These are phyloP conservation scores for Caenorhabditis tropicalis DNA, from an alignment of 1,140 invertebrate genomes.

Conservation along the genomic window DNA sequence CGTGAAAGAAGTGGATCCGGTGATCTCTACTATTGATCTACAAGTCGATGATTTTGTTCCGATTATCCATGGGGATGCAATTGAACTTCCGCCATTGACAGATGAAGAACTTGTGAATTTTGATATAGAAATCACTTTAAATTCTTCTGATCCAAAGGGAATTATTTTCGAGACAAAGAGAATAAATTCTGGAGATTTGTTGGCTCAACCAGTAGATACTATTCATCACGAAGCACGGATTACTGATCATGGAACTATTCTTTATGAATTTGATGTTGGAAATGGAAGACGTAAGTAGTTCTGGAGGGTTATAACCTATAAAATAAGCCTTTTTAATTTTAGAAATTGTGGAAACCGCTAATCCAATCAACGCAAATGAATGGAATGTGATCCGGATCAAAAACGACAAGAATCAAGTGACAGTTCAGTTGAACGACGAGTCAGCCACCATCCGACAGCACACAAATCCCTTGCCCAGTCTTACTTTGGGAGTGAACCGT, in stretches of 20 bases:
- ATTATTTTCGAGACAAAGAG: neutral
- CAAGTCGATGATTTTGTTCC: conserved; percentile 64
- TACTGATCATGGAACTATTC: conserved; percentile 58
- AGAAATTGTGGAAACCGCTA: conserved; percentile 45
- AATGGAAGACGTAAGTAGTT: conserved; percentile 55
- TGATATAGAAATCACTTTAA: conserved; percentile 62
- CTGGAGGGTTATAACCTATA: too few relatives aligned
- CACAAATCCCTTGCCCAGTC: neutral
- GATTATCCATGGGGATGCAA: conserved; percentile 59
- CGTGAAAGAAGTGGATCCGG: conserved; percentile 22
- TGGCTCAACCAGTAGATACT: conserved; percentile 4
- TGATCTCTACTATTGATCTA: conserved; percentile 10
- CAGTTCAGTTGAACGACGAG: conserved; percentile 28
- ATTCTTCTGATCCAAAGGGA: conserved; percentile 58
- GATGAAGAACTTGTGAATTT: conserved; percentile 62
- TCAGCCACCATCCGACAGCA: neutral
- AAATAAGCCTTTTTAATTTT: neutral
- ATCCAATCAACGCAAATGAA: conserved; percentile 47
- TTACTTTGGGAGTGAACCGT: neutral
- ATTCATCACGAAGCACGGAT: conserved; percentile 47
- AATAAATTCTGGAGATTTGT: neutral
- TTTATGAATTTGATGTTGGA: conserved; percentile 61
- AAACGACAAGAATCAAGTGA: conserved; percentile 48
- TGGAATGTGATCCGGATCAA: conserved; percentile 57
- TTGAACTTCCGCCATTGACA: conserved; percentile 62